phyloP scores from a whole-genome alignment of 2,797 vertebrate species.

The Molothrus aeneus region DNA sequence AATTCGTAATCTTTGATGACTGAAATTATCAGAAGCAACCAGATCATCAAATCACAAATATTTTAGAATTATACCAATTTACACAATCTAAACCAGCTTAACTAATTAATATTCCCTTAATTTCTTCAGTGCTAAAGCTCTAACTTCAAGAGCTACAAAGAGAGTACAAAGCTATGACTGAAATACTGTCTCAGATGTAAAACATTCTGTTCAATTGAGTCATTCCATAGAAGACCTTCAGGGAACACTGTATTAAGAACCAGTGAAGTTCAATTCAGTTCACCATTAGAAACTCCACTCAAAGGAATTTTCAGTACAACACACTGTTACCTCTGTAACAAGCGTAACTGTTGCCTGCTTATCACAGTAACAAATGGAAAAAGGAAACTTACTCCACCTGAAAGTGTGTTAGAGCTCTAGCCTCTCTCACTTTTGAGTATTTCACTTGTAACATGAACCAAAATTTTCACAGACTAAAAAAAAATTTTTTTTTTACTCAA shows the following conservation, averaged over 20 bases:
- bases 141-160: background rate
- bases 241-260: background rate
- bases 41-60: background rate
- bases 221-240: background rate
- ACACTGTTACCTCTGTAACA: accelerated
- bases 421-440: background rate
- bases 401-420: background rate
- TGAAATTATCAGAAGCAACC: background rate
- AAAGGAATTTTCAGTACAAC: background rate
- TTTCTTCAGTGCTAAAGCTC: background rate
- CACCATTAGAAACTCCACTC: background rate
- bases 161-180: background rate
- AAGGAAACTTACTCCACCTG: background rate
- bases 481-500: background rate
- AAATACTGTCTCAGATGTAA: background rate
- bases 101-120: background rate
- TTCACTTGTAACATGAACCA: background rate
- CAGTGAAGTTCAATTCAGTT: background rate
- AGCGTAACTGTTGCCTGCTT: background rate
- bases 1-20: background rate
- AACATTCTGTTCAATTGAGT: background rate
- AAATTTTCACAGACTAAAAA: background rate
- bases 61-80: background rate
- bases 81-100: background rate
- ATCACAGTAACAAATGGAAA: background rate